Conservation (phyloP, 2,888 invertebrate genomes). For the Monochamus alternatus region DNA sequence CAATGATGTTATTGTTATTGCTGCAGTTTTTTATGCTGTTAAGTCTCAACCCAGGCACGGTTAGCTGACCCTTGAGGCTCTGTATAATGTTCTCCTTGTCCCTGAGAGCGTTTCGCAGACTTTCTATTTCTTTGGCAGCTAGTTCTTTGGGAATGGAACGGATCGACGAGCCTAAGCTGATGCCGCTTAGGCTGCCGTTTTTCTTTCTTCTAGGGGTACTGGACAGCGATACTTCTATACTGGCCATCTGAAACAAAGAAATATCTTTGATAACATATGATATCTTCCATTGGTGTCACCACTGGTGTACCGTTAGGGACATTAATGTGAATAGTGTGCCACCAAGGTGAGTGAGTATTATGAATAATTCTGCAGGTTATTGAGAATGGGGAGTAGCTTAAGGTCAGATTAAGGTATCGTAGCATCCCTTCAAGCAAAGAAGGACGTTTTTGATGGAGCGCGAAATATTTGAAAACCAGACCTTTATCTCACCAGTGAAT, state of each 20-base stretch:
- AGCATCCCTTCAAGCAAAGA: too few relatives aligned
- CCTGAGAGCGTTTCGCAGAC: constrained; percentile 79
- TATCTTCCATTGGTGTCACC: background rate
- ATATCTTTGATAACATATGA: constrained; percentile 23
- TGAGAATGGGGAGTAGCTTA: too few relatives aligned
- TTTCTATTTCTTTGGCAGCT: constrained; percentile 78
- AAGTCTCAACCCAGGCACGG: constrained; percentile 71
- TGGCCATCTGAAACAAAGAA: constrained; percentile 80
- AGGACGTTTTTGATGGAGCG: too few relatives aligned
- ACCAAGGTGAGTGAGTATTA: too few relatives aligned
- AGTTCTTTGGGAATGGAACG: constrained; percentile 68
- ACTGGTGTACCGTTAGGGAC: too few relatives aligned
- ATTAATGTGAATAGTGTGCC: too few relatives aligned
- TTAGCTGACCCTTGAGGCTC: constrained; percentile 80
- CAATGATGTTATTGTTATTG: constrained; percentile 60
- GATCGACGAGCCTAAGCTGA: constrained; percentile 64
- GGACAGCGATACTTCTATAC: constrained; percentile 86
- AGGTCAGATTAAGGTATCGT: too few relatives aligned
- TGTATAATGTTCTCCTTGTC: constrained; percentile 90
- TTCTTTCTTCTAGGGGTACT: constrained; percentile 78
- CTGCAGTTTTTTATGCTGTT: constrained; percentile 45
- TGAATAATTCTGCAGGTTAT: too few relatives aligned
- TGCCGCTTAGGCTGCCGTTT: constrained; percentile 64
- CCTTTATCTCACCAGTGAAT: too few relatives aligned
- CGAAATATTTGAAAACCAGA: too few relatives aligned